Evolutionary conservation across 2,113 vertebrate species (phyloP), one percentile per base, ranked within the genome.

Genomic region (Madoqua kirkii): DNA sequence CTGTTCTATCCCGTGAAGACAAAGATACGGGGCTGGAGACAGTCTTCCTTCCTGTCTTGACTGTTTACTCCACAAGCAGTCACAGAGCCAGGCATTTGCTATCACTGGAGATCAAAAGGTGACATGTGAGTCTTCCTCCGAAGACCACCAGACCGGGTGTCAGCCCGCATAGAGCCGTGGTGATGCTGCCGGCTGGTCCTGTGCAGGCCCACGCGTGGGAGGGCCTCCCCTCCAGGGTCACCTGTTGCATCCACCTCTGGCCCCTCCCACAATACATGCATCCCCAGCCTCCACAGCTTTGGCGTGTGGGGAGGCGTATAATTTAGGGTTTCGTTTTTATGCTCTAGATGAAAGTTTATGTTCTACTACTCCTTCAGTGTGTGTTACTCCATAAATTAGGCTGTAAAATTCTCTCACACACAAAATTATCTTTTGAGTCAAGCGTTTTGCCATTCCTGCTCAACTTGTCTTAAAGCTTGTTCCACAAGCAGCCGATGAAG

Each of bases 331-430:
- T 79, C 29, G 45, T 84, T 50, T 93, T 86, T 93, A 94, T 94
- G 40, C 54, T 48, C 78, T 82, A 45, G 45, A 54, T 86, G 78
- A 86, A 91, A 93, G 48, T 89, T 91, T 78, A 93, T 55, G 54
- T 17, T 81, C n/a, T 93, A 16, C 36, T 93, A 96, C 55, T 87
- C 43, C 78, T 93, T 74, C 84, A 89, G 45, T 74, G 83, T 62
- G 27, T 96, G 94, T 74, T 52, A 92, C 57, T 90, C 90, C 79
- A 76, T 89, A 93, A 96, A 96, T 92, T 31, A 85, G 57, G 45
- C 87, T 67, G 21, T 79, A 93, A 94, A 87, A 81, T 45, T 71
- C n/a, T 74, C 90, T 89, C 90, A 54, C 21, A 17, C 36, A 0
- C n/a, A 4, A 57, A 87, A 36, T 27, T 91, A 36, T 78, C 84